Base-by-base conservation (phyloP, 1,140 invertebrate genomes). In the Ladona fulva region DNA sequence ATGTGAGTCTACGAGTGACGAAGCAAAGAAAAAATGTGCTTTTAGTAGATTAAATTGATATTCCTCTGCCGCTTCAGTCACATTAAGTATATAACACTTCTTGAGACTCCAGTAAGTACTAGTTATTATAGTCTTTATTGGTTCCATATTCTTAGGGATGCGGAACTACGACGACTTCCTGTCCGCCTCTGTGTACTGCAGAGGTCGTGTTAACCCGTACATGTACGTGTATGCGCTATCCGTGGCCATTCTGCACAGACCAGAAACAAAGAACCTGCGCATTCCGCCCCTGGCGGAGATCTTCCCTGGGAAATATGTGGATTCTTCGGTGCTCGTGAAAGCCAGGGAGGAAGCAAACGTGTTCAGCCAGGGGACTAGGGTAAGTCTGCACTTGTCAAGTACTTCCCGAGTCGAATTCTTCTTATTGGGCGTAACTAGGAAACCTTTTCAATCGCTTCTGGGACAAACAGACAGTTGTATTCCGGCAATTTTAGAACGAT, bases 301-400 rank as follows among this genome's bases (percentile, higher is more conserved):
- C 19, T 94, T 94, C 82, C 93, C 93, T 1, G 92, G 93, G 77
- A 93, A 93, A 81, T 94, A 90, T 83, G 85, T 94, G 80, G 92
- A 93, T 81, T 89, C 91, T 11, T 88, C 89, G 74, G 88, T 93
- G 3, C 91, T 94, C 83, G 82, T 88, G 0, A 83, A 87, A 59
- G 90, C 91, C 0, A 87, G 91, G 22, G 92, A 93, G 82, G 90
- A 91, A 84, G 87, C 90, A 5, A 90, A 88, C 16, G 74, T 25
- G 44, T 29, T 22, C 73, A 22, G 14, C 7, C 14, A 73, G 42
- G 75, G 42, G 76, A 37, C 24, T 24, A 77, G 29, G 16, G 52
- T 14, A 76, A 79, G 66, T 77, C 22, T 74, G 11, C 7, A 24
- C 1, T 74, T 3, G 11, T 5, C 29, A 37, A 37, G 29, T 37